phyloP scores from a whole-genome alignment of 2,888 invertebrate genomes.

The Monoplex corrugatus region DNA sequence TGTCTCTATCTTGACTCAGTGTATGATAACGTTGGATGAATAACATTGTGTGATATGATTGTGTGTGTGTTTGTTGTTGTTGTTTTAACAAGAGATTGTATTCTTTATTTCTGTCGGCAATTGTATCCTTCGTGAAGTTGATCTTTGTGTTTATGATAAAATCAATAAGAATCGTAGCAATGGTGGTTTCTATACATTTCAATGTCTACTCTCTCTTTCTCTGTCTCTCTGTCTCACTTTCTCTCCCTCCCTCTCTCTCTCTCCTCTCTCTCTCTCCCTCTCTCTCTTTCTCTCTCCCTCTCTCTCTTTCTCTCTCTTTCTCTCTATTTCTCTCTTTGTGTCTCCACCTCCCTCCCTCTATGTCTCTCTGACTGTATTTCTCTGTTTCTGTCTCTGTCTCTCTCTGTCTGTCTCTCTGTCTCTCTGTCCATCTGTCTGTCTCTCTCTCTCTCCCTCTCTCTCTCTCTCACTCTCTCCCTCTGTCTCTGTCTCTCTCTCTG shows the following conservation, averaged over 20 bases:
- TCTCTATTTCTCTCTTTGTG: background rate
- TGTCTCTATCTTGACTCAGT: too few relatives aligned
- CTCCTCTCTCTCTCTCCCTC: background rate
- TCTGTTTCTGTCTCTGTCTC: background rate
- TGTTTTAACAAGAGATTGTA: too few relatives aligned
- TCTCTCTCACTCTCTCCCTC: background rate
- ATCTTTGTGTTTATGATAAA: too few relatives aligned
- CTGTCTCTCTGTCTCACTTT: background rate
- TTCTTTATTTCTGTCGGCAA: too few relatives aligned
- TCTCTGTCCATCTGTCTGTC: background rate
- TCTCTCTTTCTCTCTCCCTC: background rate
- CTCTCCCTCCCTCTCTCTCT: background rate
- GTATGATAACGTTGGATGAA: too few relatives aligned
- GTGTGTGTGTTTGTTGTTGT: too few relatives aligned
- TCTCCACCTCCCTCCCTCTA: background rate
- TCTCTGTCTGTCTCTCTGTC: background rate
- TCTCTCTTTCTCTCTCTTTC: background rate
- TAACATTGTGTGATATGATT: too few relatives aligned
- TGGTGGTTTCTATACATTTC: too few relatives aligned
- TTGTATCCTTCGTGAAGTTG: too few relatives aligned
- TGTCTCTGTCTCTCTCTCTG: background rate
- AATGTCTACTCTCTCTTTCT: background rate
- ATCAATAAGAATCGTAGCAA: too few relatives aligned
- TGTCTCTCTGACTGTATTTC: background rate
- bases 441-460: background rate